A percentile compares a stretch with the other conserved stretches of the same genome.
These are phyloP conservation scores for Lepidurus packardi DNA, from an alignment of 1,140 invertebrate species.

Conservation along the genomic window DNA sequence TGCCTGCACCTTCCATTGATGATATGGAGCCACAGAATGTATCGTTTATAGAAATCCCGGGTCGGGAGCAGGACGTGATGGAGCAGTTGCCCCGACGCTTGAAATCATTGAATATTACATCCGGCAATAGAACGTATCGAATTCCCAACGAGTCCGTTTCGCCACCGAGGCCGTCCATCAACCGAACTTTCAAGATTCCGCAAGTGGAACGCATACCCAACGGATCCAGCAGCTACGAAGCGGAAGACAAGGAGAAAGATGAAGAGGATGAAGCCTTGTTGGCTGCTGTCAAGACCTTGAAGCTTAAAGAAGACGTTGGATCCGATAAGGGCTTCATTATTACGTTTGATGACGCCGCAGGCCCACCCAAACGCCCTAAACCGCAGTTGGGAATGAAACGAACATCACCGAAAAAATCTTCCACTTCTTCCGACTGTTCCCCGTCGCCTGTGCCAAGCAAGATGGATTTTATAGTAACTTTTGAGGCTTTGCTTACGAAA, in stretches of 20 bases:
- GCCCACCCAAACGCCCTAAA: conserved; percentile 73
- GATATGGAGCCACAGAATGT: conserved; percentile 88
- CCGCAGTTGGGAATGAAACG: conserved; percentile 68
- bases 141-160: conserved; percentile 48
- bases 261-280: conserved; percentile 28
- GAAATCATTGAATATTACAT: conserved; percentile 70
- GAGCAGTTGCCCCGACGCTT: conserved; percentile 47
- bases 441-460: conserved; percentile 37
- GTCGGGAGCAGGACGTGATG: conserved; percentile 42
- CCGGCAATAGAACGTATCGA: conserved; percentile 77
- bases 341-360: conserved; percentile 74
- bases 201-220: conserved; percentile 27
- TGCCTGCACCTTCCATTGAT: conserved; percentile 61
- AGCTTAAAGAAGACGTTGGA: conserved; percentile 43
- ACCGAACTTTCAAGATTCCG: conserved; percentile 22
- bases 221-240: conserved; percentile 25
- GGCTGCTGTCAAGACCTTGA: conserved; percentile 39
- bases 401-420: conserved; percentile 38
- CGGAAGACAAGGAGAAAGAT: conserved; percentile 34
- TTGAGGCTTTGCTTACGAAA: no score
- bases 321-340: conserved; percentile 74
- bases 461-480: conserved; percentile 10
- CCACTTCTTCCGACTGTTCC: conserved; percentile 37
- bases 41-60: conserved; percentile 72
- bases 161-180: conserved; percentile 32